A percentile compares a stretch with the other conserved stretches of the same genome.
These are phyloP conservation scores for Deroplatys truncata DNA, from an alignment of 2,888 invertebrate genomes.

Conservation along the genomic window DNA sequence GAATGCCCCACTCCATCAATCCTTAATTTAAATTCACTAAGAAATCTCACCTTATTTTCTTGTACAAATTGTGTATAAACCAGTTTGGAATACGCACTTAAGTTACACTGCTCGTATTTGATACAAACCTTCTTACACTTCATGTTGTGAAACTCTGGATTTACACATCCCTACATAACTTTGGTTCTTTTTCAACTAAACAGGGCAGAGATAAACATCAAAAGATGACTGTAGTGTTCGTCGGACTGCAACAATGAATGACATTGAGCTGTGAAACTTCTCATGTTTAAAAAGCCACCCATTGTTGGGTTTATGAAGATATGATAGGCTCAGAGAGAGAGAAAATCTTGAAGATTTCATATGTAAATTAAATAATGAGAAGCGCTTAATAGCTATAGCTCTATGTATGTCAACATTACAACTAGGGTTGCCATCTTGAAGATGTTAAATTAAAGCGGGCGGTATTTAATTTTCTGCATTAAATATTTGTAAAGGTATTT, in stretches of 20 bases:
- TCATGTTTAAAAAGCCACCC: not conserved
- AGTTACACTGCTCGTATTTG: no score
- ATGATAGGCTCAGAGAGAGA: no score
- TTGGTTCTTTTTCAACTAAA: not conserved
- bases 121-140: not conserved
- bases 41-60: not conserved
- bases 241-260: not conserved
- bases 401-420: no score
- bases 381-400: no score
- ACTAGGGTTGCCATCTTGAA: no score
- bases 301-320: not conserved
- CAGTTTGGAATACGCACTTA: not conserved
- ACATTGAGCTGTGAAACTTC: not conserved
- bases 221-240: not conserved
- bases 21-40: not conserved
- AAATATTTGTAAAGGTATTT: no score
- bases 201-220: not conserved
- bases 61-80: not conserved
- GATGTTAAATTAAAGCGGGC: no score
- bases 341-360: no score
- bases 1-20: not conserved
- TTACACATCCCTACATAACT: not conserved
- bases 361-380: no score
- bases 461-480: no score
- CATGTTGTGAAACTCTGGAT: not conserved